Evolutionary conservation across 2,888 invertebrate species (phyloP), one percentile per base, ranked within the genome.

Genomic region (Phymatocera aterrima): DNA sequence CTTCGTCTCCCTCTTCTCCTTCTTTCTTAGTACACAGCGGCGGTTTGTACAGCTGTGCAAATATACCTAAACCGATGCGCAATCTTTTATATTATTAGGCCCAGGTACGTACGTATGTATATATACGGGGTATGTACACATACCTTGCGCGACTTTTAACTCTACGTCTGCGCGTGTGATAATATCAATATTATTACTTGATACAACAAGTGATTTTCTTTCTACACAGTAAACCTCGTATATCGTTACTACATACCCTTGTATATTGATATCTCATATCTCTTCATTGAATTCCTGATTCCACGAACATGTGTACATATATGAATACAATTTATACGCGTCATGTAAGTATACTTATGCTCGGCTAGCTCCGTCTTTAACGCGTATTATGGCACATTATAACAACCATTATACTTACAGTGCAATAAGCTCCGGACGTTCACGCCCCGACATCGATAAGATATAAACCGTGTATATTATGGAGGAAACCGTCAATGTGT

Each of bases 11-110:
- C 60, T 28, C 43, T 48, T 37, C 51, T 31, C 57, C 75, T 72
- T 57, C 54, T 28, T 78, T 60, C 60, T 65, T 72, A 75, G n/a
- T n/a, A n/a, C n/a, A n/a, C 74, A 80, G 81, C 79, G 82, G 72
- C 70, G 81, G 84, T 87, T 87, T 86, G 85, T 85, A 86, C 87
- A 87, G 87, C 87, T 87, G 87, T 85, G 87, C 86, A 87, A 87
- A 87, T 85, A n/a, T n/a, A 87, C 24, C 37, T 28, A 37, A 24
- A 68, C 21, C 8, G 8, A 54, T n/a, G 21, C 54, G 18, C n/a
- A 18, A 3, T 54, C 54, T 18, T n/a, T 54, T 43, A 15, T 43
- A 43, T 43, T 43, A 43, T 43, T 12, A 43, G 43, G 43, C 15
- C 8, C 37, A 60, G n/a, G 6, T 34, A 51, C 18, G 10, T 51